phyloP scores from a whole-genome alignment of 2,113 vertebrate genomes.

The Gymnogyps californianus region DNA sequence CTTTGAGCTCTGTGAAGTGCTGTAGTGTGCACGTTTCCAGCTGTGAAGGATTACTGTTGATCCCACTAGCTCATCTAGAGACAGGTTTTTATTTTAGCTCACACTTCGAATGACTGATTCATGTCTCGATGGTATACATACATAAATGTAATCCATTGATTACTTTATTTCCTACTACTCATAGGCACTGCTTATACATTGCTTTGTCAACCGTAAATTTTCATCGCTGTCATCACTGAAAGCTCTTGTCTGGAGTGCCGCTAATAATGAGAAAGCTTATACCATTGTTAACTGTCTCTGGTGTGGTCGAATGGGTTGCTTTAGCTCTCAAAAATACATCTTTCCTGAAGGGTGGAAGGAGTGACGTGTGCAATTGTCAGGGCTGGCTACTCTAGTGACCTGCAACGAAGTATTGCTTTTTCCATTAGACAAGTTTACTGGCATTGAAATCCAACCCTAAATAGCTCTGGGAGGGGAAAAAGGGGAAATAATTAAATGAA shows the following conservation, averaged over 20 bases:
- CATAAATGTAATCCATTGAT: not conserved
- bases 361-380: not conserved
- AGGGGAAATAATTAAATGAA: not conserved
- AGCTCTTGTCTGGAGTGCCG: not conserved
- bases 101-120: not conserved
- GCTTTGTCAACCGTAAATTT: not conserved
- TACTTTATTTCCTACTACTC: not conserved
- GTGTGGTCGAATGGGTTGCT: not conserved
- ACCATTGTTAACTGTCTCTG: not conserved
- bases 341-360: not conserved
- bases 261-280: not conserved
- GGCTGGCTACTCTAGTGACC: not conserved
- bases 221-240: not conserved
- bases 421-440: not conserved
- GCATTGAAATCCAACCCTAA: not conserved
- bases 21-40: not conserved
- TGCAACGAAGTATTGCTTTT: not conserved
- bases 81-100: not conserved
- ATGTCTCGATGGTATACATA: not conserved
- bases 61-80: not conserved
- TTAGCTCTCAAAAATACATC: not conserved
- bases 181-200: not conserved
- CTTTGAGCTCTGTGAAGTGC: not conserved
- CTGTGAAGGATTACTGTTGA: constrained; percentile 7
- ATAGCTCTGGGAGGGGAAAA: not conserved